Conservation (phyloP, 2,888 invertebrate species). For the Aphodius sticticus region DNA sequence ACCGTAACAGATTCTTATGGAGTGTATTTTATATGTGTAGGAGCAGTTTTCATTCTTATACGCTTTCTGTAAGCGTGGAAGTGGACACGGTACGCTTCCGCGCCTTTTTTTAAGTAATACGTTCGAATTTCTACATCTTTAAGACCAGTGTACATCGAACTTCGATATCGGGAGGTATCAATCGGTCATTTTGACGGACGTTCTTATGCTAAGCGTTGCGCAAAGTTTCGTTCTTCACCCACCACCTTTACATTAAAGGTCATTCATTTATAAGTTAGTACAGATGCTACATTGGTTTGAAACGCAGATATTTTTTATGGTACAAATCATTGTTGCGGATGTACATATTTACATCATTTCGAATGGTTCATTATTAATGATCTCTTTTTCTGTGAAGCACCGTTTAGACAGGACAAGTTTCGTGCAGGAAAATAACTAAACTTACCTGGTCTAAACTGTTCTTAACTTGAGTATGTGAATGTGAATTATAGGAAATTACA, state of each 20-base stretch:
- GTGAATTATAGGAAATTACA: too few species aligned
- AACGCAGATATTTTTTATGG: neutral
- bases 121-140: neutral
- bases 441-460: too few species aligned
- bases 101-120: neutral
- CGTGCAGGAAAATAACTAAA: too few species aligned
- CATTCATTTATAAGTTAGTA: constrained; percentile 10
- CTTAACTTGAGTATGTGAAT: too few species aligned
- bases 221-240: constrained; percentile 22
- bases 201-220: constrained; percentile 31
- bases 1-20: constrained; percentile 38
- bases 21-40: constrained; percentile 7
- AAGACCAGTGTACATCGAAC: constrained; percentile 9
- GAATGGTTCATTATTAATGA: too few species aligned
- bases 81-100: neutral
- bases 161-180: constrained; percentile 15
- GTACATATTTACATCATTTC: neutral
- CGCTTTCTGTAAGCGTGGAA: neutral
- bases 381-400: too few species aligned
- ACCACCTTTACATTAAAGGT: constrained; percentile 27
- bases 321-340: neutral
- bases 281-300: neutral
- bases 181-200: constrained; percentile 11
- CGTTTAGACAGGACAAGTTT: too few species aligned
- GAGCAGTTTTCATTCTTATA: neutral